Percentiles rank a stretch among this genome's conserved stretches.
Evolutionary conservation across 1,140 invertebrate species (phyloP).

Genomic region (Drosophila kohkoa): DNA sequence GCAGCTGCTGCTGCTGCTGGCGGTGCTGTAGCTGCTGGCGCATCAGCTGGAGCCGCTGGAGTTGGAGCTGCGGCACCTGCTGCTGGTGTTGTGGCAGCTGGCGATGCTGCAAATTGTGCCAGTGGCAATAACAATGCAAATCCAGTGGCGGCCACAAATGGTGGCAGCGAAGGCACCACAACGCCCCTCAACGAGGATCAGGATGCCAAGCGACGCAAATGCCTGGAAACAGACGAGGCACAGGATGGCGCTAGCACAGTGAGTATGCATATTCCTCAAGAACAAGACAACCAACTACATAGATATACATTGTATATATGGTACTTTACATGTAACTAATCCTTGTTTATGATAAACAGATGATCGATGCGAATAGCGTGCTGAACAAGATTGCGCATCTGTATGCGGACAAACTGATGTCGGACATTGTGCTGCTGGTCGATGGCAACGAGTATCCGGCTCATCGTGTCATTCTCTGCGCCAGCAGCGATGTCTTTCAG

Average conservation of each 20-base stretch:
- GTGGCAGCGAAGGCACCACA: constrained; percentile 19
- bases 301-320: too few relatives aligned
- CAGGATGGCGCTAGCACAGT: constrained; percentile 73
- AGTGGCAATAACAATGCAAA: constrained; percentile 23
- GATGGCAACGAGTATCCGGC: constrained; percentile 93
- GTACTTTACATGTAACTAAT: too few relatives aligned
- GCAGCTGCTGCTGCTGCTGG: constrained; percentile 15
- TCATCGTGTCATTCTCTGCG: constrained; percentile 96
- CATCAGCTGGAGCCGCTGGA: constrained; percentile 13
- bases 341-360: constrained; percentile 84
- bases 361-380: constrained; percentile 92
- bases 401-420: constrained; percentile 93
- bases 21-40: constrained; percentile 28
- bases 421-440: constrained; percentile 93
- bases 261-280: constrained; percentile 35
- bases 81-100: constrained; percentile 32
- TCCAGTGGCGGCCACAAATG: constrained; percentile 28
- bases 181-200: constrained; percentile 54
- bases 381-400: constrained; percentile 92
- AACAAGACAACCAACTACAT: neutral
- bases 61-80: constrained; percentile 25
- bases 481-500: constrained; percentile 98
- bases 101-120: constrained; percentile 13
- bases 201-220: constrained; percentile 71
- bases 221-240: constrained; percentile 63